Base-by-base conservation (phyloP, 1,140 invertebrate species). In the Physella acuta region DNA sequence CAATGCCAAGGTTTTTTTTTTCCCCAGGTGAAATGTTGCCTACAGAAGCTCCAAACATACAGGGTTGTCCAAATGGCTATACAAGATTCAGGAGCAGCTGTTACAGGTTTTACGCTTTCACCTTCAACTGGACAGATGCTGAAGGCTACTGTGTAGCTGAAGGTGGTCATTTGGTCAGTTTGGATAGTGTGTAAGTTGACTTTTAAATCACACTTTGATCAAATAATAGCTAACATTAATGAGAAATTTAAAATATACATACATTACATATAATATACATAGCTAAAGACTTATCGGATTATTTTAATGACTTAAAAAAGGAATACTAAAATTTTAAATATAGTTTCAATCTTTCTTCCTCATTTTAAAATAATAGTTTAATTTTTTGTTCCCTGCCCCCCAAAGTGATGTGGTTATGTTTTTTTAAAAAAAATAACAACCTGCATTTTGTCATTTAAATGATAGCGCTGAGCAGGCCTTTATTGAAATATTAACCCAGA, bases 141-240 rank as follows among this genome's bases (percentile, higher is more conserved):
- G 20, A 60, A 17, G 52, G 31, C 20, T 2, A 17, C 0, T 73
- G 72, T 52, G 26, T 33, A 17, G 4, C 11, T 8, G 69, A 73
- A 17, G 55, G 44, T 26, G 68, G n/a, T 34, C 31, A 70, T 39
- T 51, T 73, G 63, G 72, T 53, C n/a, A 67, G 58, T 11, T 31
- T 73, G 30, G 49, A 17, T 2, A 56, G 49, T 52, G 49, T 16
- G 62, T 64, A 33, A 64, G 62, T 64, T 52, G 0, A n/a, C 28
- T 24, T 49, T 11, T 11, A 49, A 56, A 28, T 56, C 26, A 26
- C 53, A 20, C n/a, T n/a, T 56, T 56, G 16, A 16, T 8, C 5
- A 16, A 56, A 16, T 16, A 16, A 20, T 28, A 56, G 53, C 11
- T 28, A n/a, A n/a, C n/a, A n/a, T n/a, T n/a, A n/a, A n/a, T n/a